These are phyloP conservation scores for Telmatherina bonti DNA, from an alignment of 2,797 vertebrate species.

Conservation along the genomic window DNA sequence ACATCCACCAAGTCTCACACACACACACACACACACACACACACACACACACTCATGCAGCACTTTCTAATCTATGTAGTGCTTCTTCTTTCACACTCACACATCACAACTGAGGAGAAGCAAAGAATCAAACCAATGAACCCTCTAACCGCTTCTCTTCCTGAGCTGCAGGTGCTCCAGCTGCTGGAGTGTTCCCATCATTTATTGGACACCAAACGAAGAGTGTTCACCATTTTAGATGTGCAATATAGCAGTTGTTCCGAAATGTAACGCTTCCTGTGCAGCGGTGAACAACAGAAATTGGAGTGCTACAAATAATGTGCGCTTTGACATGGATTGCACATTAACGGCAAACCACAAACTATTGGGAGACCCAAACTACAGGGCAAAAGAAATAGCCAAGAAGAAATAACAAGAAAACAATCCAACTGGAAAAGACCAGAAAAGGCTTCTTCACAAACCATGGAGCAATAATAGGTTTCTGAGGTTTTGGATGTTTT, in stretches of 20 bases:
- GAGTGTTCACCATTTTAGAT: background rate
- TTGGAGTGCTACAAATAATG: background rate
- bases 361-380: too few species aligned
- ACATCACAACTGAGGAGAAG: background rate
- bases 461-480: too few species aligned
- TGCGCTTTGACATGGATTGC: background rate
- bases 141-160: background rate
- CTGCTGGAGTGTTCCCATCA: background rate
- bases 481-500: too few species aligned
- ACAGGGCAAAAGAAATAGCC: too few species aligned
- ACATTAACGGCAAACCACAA: too few species aligned
- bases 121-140: background rate
- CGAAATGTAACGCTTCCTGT: background rate
- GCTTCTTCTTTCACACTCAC: background rate
- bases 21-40: background rate
- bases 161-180: background rate
- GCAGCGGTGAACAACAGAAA: background rate
- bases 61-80: background rate
- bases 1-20: background rate
- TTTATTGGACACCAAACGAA: background rate
- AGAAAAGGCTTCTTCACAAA: too few species aligned
- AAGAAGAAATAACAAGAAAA: too few species aligned
- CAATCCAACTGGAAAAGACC: too few species aligned
- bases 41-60: background rate
- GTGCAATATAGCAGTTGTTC: background rate